Base-by-base conservation (phyloP, 2,113 vertebrate genomes). In the Pycnonotus jocosus region DNA sequence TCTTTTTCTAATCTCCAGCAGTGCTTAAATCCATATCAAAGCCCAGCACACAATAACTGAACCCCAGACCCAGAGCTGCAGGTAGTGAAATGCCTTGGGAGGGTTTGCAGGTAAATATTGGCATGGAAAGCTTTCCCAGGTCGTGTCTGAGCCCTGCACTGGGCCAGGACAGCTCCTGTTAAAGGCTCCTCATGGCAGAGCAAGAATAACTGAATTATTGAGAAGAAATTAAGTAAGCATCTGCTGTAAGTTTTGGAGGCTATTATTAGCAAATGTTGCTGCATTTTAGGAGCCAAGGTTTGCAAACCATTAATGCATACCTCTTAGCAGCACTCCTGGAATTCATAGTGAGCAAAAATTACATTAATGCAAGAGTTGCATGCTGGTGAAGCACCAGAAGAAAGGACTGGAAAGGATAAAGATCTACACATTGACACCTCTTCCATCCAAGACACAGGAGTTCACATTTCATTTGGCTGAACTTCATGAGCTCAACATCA, bases 191-290 rank as follows among this genome's bases (percentile, higher is more conserved):
- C 10, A 14, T 28, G 16, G 25, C 37, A 73, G n/a, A 87, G 42
- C 23, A 87, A 72, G 57, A n/a, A 37, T 4, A 83, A 47, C 56
- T 33, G 13, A 15, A 10, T 61, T 57, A 24, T 45, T 71, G 47
- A 84, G 80, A 94, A 69, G 8, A 81, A 88, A 62, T 56, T 24
- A 91, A 91, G 42, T 51, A 19, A 92, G 40, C 70, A 93, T 64
- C 77, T 93, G 86, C 48, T 68, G 12, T 51, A 53, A 27, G 25
- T 79, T 91, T 93, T 65, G 62, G 50, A 62, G 51, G 10, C n/a
- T 51, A 12, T 78, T 92, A 56, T 89, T 89, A 45, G 58, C 65
- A 82, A 90, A 89, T 61, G 18, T 84, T 87, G 64, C 40, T 48
- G 17, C 8, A 9, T 68, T 88, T 85, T 71, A 72, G 53, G 61